Conservation (phyloP, 2,113 vertebrate genomes). For the Odocoileus virginianus region DNA sequence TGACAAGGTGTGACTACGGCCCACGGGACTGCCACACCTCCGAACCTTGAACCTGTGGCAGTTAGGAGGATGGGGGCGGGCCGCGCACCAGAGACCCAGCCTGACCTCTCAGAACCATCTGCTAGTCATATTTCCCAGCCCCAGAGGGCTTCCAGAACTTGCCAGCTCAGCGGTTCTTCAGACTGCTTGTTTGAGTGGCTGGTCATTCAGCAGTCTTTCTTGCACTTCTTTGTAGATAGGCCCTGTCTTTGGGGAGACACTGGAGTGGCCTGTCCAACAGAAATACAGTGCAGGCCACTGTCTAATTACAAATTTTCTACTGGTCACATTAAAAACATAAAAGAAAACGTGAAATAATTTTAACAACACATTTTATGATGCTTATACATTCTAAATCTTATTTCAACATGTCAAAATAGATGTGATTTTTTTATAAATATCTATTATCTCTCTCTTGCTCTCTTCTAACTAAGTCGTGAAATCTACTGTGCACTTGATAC, state of each 20-base stretch:
- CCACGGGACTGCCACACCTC: background rate
- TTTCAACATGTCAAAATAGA: background rate
- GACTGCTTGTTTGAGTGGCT: background rate
- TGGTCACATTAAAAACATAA: background rate
- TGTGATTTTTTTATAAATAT: background rate
- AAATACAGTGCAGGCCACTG: background rate
- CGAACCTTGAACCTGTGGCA: conserved; percentile 27
- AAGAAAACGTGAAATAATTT: background rate
- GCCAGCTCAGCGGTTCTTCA: background rate
- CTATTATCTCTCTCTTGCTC: background rate
- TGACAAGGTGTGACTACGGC: background rate
- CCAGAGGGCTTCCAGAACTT: background rate
- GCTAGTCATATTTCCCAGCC: background rate
- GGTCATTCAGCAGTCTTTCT: background rate
- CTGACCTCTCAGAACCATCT: background rate
- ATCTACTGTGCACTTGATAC: background rate
- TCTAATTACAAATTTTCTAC: background rate
- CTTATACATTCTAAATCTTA: background rate
- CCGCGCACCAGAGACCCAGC: background rate
- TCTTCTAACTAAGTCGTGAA: background rate
- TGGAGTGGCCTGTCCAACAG: background rate
- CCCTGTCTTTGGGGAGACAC: background rate
- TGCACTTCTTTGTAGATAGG: background rate
- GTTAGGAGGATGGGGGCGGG: background rate
- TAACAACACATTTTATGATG: background rate